Evolutionary conservation across 2,113 vertebrate genomes (phyloP), one percentile per base, ranked within the genome.

Genomic region (Phoxinus phoxinus): DNA sequence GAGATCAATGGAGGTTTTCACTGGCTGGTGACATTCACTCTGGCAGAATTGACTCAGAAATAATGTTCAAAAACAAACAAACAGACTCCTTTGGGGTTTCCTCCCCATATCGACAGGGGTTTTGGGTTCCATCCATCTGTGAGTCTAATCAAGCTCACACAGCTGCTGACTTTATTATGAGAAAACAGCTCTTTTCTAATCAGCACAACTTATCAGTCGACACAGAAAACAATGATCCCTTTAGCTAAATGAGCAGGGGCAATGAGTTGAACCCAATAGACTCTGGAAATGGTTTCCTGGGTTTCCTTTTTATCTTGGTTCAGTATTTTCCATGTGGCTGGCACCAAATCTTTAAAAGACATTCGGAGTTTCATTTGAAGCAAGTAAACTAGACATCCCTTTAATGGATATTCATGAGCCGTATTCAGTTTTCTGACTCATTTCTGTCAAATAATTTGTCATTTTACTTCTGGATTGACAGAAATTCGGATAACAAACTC

Each of bases 11-110:
- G 67, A 86, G 80, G 69, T 72, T 69, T 35, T 74, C 56, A 67
- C 44, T 44, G 46, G 30, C 51, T 63, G 32, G 58, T 81, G 78
- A 81, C 58, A 81, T 65, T 81, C 78, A 72, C 56, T 44, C 30
- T 73, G 80, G n/a, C 27, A 81, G 44, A 41, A 53, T 67, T 48
- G 27, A 85, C 21, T 71, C 48, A 78, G 56, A 51, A 23, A 82
- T 53, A 81, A 65, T 53, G 67, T 81, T 71, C 63, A 67, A 74
- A 32, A 86, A 59, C 73, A 76, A 84, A 87, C 71, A 83, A 67
- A 72, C 79, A 75, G 21, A 23, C 82, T 84, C 69, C 46, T n/a
- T 78, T 56, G 32, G 71, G 51, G 56, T 75, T 51, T 44, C 78
- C 73, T 72, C 5, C 2, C 25, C 61, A 27, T 23, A 53, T 82